A percentile compares a stretch with the other conserved stretches of the same genome.
Conservation (phyloP, 2,888 invertebrate genomes). For the Lithophane ornitopus region DNA sequence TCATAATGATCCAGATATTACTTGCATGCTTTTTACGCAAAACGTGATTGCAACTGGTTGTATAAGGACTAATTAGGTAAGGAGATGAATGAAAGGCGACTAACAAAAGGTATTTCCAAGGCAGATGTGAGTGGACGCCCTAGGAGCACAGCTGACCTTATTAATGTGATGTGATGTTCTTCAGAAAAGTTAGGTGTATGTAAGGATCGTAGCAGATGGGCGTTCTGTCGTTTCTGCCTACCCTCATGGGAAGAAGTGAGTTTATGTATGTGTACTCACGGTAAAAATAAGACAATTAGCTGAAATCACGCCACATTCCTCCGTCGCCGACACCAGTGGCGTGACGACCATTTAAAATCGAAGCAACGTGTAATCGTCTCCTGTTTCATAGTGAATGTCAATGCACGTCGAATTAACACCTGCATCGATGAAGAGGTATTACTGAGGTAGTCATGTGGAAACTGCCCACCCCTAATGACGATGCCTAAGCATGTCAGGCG, state of each 20-base stretch:
- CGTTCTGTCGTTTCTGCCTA: too few species aligned
- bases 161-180: too few species aligned
- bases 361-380: conserved; percentile 1
- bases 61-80: background rate
- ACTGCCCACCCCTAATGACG: background rate
- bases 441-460: background rate
- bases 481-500: conserved; percentile 2
- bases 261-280: background rate
- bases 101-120: too few species aligned
- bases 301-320: background rate
- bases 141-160: too few species aligned
- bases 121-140: too few species aligned
- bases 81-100: too few species aligned
- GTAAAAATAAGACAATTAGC: background rate
- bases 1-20: background rate
- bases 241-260: too few species aligned
- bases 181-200: too few species aligned
- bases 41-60: background rate
- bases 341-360: background rate
- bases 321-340: background rate
- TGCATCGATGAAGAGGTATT: background rate
- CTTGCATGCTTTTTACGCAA: background rate
- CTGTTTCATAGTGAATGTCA: conserved; percentile 18
- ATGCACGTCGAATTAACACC: background rate
- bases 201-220: too few species aligned